Conservation (phyloP, 2,113 vertebrate genomes). For the Ornithorhynchus anatinus region DNA sequence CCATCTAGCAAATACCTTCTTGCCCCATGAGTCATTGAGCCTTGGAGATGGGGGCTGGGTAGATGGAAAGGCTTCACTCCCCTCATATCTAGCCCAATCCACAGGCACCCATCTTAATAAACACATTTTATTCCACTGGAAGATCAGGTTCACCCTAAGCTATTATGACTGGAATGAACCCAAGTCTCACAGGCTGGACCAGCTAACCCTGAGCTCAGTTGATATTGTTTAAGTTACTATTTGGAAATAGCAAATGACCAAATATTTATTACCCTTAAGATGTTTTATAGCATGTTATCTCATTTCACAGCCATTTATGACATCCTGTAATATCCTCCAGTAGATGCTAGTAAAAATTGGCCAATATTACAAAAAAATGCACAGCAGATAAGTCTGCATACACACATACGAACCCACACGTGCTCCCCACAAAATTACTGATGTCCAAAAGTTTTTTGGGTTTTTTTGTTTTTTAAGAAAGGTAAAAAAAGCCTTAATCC, state of each 20-base stretch:
- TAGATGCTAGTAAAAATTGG: conserved; percentile 35
- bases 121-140: conserved; percentile 22
- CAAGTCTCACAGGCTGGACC: conserved; percentile 47
- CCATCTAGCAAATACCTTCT: not conserved
- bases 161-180: conserved; percentile 46
- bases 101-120: conserved; percentile 26
- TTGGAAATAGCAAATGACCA: conserved; percentile 36
- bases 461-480: too few species aligned
- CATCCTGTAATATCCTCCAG: conserved; percentile 42
- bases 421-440: not conserved
- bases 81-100: conserved; percentile 17
- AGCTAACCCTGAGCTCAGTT: conserved; percentile 14
- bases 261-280: conserved; percentile 31
- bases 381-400: not conserved
- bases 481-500: not conserved
- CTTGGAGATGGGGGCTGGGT: not conserved
- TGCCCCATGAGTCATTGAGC: not conserved
- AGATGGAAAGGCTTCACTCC: not conserved
- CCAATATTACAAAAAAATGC: not conserved
- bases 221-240: conserved; percentile 17
- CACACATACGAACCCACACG: not conserved
- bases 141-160: conserved; percentile 22
- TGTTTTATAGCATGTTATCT: conserved; percentile 44
- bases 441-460: not conserved
- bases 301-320: conserved; percentile 51